phyloP scores from a whole-genome alignment of 2,113 vertebrate species.

The Cochlearius cochlearius region DNA sequence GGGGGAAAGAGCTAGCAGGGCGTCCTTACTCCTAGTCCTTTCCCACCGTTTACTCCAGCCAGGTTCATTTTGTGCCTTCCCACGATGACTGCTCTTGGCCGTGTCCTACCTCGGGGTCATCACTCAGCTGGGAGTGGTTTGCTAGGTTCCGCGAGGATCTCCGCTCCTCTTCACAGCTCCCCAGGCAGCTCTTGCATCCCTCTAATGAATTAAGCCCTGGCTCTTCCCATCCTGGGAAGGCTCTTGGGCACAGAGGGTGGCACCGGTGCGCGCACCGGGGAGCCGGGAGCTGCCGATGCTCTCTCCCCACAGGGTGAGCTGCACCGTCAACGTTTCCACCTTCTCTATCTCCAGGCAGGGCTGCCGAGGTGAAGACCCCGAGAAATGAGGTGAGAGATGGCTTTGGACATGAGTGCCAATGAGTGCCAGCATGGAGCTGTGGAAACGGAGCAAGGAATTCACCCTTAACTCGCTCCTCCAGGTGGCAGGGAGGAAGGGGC shows the following conservation, averaged over 20 bases:
- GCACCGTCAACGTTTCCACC: accelerated
- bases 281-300: neutral
- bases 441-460: neutral
- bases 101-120: accelerated
- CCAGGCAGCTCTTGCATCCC: neutral
- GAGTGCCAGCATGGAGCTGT: neutral
- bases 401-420: neutral
- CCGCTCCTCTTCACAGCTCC: neutral
- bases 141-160: neutral
- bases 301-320: neutral
- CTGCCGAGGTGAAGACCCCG: neutral
- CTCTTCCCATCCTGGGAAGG: neutral
- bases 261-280: accelerated
- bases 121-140: neutral
- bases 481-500: neutral
- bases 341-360: neutral
- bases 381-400: neutral
- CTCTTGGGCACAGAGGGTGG: accelerated
- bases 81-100: neutral
- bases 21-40: neutral
- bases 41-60: neutral
- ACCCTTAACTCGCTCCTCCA: neutral
- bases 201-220: neutral
- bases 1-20: neutral
- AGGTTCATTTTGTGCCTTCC: neutral